A percentile compares a stretch with the other conserved stretches of the same genome.
These are phyloP conservation scores for Panurus biarmicus DNA, from an alignment of 2,113 vertebrate genomes.

Conservation along the genomic window DNA sequence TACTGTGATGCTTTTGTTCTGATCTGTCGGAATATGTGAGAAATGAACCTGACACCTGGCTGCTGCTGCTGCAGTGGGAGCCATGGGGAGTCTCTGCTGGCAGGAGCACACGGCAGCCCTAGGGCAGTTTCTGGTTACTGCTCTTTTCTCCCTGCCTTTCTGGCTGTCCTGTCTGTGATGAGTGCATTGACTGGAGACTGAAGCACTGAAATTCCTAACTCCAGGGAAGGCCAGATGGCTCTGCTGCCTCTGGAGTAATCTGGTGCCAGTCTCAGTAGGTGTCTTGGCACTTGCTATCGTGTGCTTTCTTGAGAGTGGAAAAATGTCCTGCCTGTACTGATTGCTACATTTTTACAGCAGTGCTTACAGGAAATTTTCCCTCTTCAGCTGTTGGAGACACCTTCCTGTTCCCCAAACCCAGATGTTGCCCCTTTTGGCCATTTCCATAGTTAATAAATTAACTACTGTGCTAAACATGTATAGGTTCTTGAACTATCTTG, in stretches of 20 bases:
- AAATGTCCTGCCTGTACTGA: background rate
- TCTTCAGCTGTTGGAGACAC: background rate
- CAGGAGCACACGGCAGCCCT: background rate
- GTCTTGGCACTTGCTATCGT: background rate
- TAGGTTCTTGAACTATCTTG: background rate
- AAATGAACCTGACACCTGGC: background rate
- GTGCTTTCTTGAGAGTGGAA: background rate
- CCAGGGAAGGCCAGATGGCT: background rate
- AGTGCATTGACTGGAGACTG: background rate
- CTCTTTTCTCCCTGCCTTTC: background rate
- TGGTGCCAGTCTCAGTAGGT: background rate
- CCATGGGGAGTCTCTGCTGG: background rate
- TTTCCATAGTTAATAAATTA: background rate
- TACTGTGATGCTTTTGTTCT: rapidly evolving
- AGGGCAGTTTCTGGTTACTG: background rate
- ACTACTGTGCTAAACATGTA: background rate
- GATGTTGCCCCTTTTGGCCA: background rate
- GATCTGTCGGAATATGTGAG: background rate
- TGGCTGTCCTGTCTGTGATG: background rate
- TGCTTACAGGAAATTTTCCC: background rate
- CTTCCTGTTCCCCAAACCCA: background rate
- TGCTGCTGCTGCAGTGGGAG: background rate
- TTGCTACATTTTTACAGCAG: background rate
- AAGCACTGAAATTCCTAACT: background rate
- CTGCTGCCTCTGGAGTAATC: background rate